A percentile compares a stretch with the other conserved stretches of the same genome.
Evolutionary conservation across 2,888 invertebrate genomes (phyloP).

Genomic region (Apeira syringaria): DNA sequence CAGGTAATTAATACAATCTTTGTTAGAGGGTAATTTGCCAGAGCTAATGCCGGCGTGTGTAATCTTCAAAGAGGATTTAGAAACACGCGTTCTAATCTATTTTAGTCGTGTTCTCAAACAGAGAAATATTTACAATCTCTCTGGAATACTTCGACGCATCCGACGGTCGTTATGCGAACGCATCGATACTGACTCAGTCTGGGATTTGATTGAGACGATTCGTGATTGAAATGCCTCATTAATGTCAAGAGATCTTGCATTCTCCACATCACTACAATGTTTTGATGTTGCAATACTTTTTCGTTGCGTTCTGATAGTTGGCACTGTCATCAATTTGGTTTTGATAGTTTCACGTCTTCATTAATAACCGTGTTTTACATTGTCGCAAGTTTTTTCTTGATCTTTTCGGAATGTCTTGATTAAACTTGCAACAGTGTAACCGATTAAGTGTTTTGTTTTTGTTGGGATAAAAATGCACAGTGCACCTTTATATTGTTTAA

Average conservation of each 20-base stretch:
- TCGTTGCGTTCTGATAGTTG: slow-evolving; percentile 13
- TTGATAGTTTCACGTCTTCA: slow-evolving; percentile 19
- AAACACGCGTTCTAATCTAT: slow-evolving; percentile 83
- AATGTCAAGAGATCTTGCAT: slow-evolving; percentile 54
- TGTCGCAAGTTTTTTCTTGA: neutral
- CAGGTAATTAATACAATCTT: slow-evolving; percentile 84
- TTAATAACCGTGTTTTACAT: slow-evolving; percentile 3
- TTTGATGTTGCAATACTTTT: slow-evolving; percentile 33
- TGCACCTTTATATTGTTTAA: no score
- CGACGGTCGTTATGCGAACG: slow-evolving; percentile 79
- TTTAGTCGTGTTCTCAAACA: slow-evolving; percentile 81
- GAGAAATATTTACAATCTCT: slow-evolving; percentile 83
- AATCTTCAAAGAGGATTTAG: slow-evolving; percentile 84
- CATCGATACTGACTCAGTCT: slow-evolving; percentile 69
- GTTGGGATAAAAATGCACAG: no score
- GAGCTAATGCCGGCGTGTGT: slow-evolving; percentile 82
- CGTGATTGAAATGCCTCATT: slow-evolving; percentile 68
- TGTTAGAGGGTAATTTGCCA: slow-evolving; percentile 84
- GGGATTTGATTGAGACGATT: slow-evolving; percentile 67
- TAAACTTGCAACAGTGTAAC: slow-evolving; percentile 1
- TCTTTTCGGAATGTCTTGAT: slow-evolving; percentile 1
- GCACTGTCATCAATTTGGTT: slow-evolving; percentile 2
- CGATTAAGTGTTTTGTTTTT: no score
- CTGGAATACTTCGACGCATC: slow-evolving; percentile 82
- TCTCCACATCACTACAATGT: slow-evolving; percentile 40